Evolutionary conservation across 2,113 vertebrate genomes (phyloP), one percentile per base, ranked within the genome.

Genomic region (Eonycteris spelaea): DNA sequence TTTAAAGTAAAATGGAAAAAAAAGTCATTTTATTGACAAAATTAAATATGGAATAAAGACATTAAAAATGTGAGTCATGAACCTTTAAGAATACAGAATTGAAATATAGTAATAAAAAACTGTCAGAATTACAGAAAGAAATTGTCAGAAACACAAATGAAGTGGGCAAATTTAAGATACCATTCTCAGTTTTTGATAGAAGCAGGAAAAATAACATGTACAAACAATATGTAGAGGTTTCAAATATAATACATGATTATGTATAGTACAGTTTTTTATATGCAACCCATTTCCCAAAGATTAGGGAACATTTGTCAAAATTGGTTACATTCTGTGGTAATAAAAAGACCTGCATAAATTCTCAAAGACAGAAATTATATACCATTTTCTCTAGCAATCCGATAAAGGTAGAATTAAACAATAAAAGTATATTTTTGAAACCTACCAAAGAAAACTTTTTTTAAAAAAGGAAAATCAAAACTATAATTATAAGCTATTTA

Each of bases 371-470:
- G 38, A 94, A 92, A 93, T 86, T 95, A 83, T 43, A 78, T 86
- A 83, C 13, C 28, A 75, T 24, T 75, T 92, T 78, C 57, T 70
- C 68, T 43, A 91, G 51, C 22, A 93, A 71, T 86, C 22, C 40
- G 93, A 77, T 91, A 95, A 93, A 86, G 1, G n/a, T 33, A 74
- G 21, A 92, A 93, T 89, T 91, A 90, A 91, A 93, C 19, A 88
- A 86, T 77, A 71, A 79, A 94, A 67, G 1, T 26, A 24, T 55
- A 85, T 80, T 67, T 97, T 59, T 48, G 48, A 95, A 90, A 59
- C 3, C 14, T 48, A 74, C 24, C 35, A 26, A 90, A 68, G 55
- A 90, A 94, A 91, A 38, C 3, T 13, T 51, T 51, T 86, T 84
- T 84, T 84, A 18, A 13, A 61, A 88, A 51, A 63, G 16, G 33